Conservation (phyloP, 1,140 invertebrate species). For the Mamestra configurata region DNA sequence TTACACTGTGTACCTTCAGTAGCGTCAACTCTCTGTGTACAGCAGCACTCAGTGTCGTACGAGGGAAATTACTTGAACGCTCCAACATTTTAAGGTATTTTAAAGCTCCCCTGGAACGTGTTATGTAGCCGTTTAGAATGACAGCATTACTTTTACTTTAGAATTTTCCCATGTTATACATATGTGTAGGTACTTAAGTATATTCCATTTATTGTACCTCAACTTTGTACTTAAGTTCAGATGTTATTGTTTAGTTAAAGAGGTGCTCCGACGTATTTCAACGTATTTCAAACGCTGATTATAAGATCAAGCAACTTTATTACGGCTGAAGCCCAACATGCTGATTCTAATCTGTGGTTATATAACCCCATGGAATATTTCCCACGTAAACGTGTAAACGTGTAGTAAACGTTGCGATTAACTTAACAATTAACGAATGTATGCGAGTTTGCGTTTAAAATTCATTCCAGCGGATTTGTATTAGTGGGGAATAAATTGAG, state of each 20-base stretch:
- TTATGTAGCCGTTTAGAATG: slow-evolving; percentile 62
- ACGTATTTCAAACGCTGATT: slow-evolving; percentile 42
- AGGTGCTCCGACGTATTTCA: slow-evolving; percentile 42
- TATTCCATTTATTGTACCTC: slow-evolving; percentile 40
- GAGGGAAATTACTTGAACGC: slow-evolving; percentile 61
- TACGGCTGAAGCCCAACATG: slow-evolving; percentile 19
- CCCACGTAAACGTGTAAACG: too few species aligned
- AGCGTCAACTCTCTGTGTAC: slow-evolving; percentile 43
- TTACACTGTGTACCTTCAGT: slow-evolving; percentile 30
- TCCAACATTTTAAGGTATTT: slow-evolving; percentile 65
- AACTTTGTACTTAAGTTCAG: slow-evolving; percentile 30
- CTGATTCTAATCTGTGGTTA: slow-evolving; percentile 37
- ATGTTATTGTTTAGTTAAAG: slow-evolving; percentile 39
- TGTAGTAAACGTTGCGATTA: slow-evolving; percentile 33
- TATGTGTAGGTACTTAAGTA: slow-evolving; percentile 40
- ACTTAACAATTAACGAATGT: slow-evolving; percentile 37
- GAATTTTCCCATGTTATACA: slow-evolving; percentile 54
- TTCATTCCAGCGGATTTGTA: slow-evolving; percentile 24
- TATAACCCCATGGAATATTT: slow-evolving; percentile 26
- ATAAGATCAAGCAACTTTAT: slow-evolving; percentile 27
- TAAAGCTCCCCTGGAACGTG: slow-evolving; percentile 62
- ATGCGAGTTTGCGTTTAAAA: slow-evolving; percentile 24
- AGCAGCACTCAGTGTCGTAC: slow-evolving; percentile 43
- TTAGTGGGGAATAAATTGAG: slow-evolving; percentile 17
- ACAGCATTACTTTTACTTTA: slow-evolving; percentile 62